Percentiles rank a stretch among this genome's conserved stretches.
phyloP scores from a whole-genome alignment of 2,888 invertebrate species.

The Chaitophorus viminalis region DNA sequence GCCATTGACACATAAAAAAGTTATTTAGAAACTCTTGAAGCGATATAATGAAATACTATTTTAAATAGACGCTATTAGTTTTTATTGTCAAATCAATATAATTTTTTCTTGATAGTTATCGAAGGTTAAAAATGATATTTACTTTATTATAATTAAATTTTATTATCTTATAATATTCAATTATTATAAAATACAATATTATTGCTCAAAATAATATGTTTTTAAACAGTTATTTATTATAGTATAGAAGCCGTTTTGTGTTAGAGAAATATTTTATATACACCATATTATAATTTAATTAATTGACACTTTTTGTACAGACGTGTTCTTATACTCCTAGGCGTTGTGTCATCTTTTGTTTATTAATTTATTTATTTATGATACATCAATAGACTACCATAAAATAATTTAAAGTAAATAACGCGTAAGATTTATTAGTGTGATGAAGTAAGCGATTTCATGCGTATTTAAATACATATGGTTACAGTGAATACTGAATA shows the following conservation, averaged over 20 bases:
- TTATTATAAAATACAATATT: not conserved
- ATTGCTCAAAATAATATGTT: not conserved
- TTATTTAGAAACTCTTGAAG: too few relatives aligned
- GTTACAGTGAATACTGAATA: not conserved
- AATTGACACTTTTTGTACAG: not conserved
- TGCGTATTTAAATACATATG: not conserved
- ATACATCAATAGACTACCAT: not conserved
- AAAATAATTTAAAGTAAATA: conserved; percentile 25
- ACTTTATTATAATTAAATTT: not conserved
- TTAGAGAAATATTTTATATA: not conserved
- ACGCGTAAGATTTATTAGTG: not conserved
- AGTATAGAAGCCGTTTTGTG: not conserved
- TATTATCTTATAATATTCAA: not conserved
- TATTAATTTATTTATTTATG: conserved; percentile 8
- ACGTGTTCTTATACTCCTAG: not conserved
- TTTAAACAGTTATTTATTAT: not conserved
- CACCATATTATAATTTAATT: not conserved
- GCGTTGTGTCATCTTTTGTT: not conserved
- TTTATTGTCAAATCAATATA: not conserved
- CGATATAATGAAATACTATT: too few relatives aligned
- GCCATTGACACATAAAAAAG: too few relatives aligned
- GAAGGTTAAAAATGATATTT: not conserved
- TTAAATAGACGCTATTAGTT: not conserved
- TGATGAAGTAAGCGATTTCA: not conserved
- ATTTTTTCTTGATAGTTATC: not conserved